Conservation (phyloP, 2,888 invertebrate species). For the Gryllus longicercus region DNA sequence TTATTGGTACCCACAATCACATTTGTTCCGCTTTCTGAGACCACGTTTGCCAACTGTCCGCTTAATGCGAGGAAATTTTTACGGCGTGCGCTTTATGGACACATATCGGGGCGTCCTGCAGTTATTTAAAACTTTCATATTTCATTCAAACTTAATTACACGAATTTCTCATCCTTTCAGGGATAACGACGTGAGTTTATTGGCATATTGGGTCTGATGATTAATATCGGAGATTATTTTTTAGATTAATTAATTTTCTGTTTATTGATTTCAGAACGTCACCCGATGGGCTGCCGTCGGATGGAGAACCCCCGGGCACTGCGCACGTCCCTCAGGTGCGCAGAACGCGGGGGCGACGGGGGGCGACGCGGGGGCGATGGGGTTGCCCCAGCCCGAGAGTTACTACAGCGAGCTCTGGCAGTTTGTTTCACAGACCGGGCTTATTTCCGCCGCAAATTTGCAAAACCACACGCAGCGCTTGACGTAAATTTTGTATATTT, state of each 20-base stretch:
- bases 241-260: constrained; percentile 17
- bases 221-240: constrained; percentile 17
- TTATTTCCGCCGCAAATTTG: no score
- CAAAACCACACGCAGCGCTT: no score
- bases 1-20: no score
- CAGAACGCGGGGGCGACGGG: no score
- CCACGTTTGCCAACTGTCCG: neutral
- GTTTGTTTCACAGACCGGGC: no score
- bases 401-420: no score
- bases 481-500: no score
- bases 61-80: constrained; percentile 5
- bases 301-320: no score
- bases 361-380: no score
- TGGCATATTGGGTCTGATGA: constrained; percentile 10
- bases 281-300: neutral
- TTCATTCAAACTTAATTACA: constrained; percentile 17
- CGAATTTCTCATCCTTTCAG: constrained; percentile 17
- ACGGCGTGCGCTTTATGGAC: neutral
- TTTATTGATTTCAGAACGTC: constrained; percentile 1
- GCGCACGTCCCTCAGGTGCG: no score
- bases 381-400: no score
- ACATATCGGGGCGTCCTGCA: neutral
- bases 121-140: constrained; percentile 17
- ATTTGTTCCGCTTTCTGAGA: neutral
- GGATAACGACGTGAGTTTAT: constrained; percentile 17